Conservation (phyloP, 2,797 vertebrate species). For the Macropodus opercularis region DNA sequence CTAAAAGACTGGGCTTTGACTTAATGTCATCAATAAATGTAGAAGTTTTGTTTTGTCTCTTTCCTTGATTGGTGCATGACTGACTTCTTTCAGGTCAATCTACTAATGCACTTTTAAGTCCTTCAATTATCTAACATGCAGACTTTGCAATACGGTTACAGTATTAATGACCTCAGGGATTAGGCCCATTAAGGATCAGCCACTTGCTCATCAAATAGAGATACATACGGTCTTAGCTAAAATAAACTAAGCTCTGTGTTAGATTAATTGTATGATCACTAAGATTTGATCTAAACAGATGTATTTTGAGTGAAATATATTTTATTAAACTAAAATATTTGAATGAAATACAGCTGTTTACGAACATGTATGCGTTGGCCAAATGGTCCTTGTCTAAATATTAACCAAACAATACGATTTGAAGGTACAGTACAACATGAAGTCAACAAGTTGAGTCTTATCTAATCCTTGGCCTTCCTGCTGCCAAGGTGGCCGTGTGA, state of each 20-base stretch:
- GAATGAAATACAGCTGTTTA: neutral
- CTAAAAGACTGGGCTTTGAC: neutral
- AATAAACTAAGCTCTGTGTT: neutral
- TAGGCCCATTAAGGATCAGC: constrained; percentile 8
- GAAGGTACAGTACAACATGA: neutral
- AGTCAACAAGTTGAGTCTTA: constrained; percentile 23
- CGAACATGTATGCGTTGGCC: neutral
- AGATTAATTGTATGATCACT: neutral
- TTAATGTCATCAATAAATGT: neutral
- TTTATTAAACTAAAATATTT: neutral
- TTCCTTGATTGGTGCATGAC: constrained; percentile 22
- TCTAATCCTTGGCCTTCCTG: constrained; percentile 48
- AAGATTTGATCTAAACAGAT: neutral
- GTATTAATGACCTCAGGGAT: constrained; percentile 27
- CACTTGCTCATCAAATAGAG: constrained; percentile 23
- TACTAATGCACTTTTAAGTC: constrained; percentile 36
- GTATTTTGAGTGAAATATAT: neutral
- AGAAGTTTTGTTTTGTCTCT: neutral
- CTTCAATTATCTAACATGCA: constrained; percentile 36
- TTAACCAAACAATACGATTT: neutral
- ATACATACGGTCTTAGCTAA: constrained; percentile 3
- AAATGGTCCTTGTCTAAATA: neutral
- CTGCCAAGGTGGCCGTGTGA: constrained; percentile 44
- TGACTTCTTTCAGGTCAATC: constrained; percentile 24
- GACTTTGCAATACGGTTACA: constrained; percentile 28